Evolutionary conservation across 2,797 vertebrate species (phyloP).

Genomic region (Bovichtus diacanthus): DNA sequence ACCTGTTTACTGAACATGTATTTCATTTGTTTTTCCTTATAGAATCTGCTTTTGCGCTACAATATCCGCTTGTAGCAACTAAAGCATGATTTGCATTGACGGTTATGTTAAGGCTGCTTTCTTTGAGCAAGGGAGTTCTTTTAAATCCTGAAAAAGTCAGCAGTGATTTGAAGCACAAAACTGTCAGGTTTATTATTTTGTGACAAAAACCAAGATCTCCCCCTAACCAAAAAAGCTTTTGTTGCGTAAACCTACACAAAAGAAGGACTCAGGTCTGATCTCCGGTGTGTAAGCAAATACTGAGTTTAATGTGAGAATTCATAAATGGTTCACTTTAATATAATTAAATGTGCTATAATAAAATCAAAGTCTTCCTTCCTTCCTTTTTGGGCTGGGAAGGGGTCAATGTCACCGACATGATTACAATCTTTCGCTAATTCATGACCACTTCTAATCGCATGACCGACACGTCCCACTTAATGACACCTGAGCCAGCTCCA

Average conservation of each 20-base stretch:
- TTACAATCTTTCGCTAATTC: background rate
- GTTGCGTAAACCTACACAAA: background rate
- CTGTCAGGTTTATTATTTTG: background rate
- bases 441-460: slow-evolving; percentile 1
- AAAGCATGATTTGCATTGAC: background rate
- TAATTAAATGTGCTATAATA: background rate
- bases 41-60: background rate
- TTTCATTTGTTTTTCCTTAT: background rate
- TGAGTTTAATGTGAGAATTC: background rate
- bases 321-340: background rate
- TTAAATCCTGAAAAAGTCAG: background rate
- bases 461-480: background rate
- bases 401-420: background rate
- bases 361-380: background rate
- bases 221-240: background rate
- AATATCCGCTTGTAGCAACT: background rate
- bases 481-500: background rate
- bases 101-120: background rate
- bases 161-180: background rate
- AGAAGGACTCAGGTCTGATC: background rate
- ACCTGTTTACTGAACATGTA: background rate
- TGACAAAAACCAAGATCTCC: background rate
- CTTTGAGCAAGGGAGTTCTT: background rate
- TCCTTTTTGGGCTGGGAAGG: background rate
- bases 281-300: background rate